Evolutionary conservation across 2,888 invertebrate species (phyloP), one percentile per base, ranked within the genome.

Genomic region (Ochropleura plecta): DNA sequence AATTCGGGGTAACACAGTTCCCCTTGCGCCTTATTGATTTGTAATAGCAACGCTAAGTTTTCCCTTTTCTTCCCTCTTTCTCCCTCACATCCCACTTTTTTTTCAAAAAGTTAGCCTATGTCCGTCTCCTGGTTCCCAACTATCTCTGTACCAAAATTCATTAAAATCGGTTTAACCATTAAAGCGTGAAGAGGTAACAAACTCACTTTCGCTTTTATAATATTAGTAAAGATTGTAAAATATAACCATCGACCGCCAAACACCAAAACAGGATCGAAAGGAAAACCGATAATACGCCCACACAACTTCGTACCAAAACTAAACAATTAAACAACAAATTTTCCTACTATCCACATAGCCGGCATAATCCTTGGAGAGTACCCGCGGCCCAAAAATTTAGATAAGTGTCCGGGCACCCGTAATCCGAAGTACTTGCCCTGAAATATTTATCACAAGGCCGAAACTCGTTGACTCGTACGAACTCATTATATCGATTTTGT

Each of bases 381-480:
- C 48, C 75, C 49, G 30, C 12, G 57, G 42, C 62, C 83, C 76
- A 73, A 76, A 82, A 78, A 81, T 82, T 68, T 82, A 5, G 63
- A 74, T 70, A 70, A 73, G 70, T 80, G 70, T 82, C 70, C 68
- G 64, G 57, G 18, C 67, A 44, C 20, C 59, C 48, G 66, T 76
- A 74, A 76, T 74, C 69, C 67, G 14, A 66, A 70, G 62, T 69
- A 69, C 62, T 46, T 68, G 44, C 10, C 18, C 40, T 77, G 46
- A 85, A 85, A 85, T 84, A 85, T 85, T 83, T 64, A 84, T 59
- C n/a, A 14, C 65, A 79, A 83, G 73, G 83, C 63, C 77, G 49
- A 64, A 73, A 73, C 76, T 76, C 59, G 70, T 60, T 73, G 70
- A 80, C 60, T 77, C 44, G 20, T 57, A 80, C 46, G 42, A 60